phyloP scores from a whole-genome alignment of 2,797 vertebrate genomes.

The Merluccius polli region DNA sequence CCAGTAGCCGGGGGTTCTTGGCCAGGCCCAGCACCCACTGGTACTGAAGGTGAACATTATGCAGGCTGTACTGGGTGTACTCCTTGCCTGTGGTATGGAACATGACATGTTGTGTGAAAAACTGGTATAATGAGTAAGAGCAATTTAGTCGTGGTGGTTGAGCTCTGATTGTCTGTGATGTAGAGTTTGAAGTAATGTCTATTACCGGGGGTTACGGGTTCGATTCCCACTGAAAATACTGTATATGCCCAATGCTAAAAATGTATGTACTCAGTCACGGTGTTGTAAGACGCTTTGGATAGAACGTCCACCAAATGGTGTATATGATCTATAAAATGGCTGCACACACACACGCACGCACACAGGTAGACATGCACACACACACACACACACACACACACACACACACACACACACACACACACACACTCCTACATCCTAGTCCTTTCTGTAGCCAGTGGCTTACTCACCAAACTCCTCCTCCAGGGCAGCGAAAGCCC shows the following conservation, averaged over 20 bases:
- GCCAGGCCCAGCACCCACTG: conserved; percentile 70
- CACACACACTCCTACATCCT: neutral
- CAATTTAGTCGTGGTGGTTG: too few species aligned
- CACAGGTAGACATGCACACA: too few species aligned
- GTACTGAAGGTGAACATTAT: conserved; percentile 74
- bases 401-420: neutral
- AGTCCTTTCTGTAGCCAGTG: too few species aligned
- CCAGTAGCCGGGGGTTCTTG: conserved; percentile 63
- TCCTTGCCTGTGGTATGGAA: conserved; percentile 59
- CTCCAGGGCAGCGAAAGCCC: conserved; percentile 69
- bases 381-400: neutral
- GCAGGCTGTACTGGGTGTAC: conserved; percentile 76
- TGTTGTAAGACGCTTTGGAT: too few species aligned
- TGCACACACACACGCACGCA: too few species aligned
- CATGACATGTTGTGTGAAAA: neutral
- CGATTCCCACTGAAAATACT: too few species aligned
- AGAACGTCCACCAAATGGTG: too few species aligned
- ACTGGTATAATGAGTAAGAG: neutral
- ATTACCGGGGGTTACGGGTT: too few species aligned
- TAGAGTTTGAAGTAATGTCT: too few species aligned
- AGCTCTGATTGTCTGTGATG: neutral
- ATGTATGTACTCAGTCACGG: too few species aligned
- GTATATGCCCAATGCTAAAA: too few species aligned
- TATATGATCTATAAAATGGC: too few species aligned
- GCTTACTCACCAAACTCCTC: conserved; percentile 69